Conservation (phyloP, 2,797 vertebrate species). For the Bufotes viridis region DNA sequence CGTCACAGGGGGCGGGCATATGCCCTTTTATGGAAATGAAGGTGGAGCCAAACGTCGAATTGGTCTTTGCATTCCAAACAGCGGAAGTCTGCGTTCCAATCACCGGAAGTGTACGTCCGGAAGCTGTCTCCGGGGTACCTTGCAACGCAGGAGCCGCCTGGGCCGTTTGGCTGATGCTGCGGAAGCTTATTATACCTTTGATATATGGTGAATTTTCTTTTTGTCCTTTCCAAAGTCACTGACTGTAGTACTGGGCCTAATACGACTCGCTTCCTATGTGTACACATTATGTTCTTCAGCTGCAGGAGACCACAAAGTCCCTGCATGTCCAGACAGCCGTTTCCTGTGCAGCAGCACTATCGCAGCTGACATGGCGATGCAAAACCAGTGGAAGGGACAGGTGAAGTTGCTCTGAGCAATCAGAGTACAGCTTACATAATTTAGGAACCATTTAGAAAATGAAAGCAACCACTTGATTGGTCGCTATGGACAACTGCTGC, state of each 20-base stretch:
- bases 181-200: not conserved
- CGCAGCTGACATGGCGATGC: too few species aligned
- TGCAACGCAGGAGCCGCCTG: not conserved
- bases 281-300: not conserved
- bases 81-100: constrained; percentile 55
- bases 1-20: not conserved
- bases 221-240: not conserved
- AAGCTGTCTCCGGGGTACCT: not conserved
- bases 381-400: too few species aligned
- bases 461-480: too few species aligned
- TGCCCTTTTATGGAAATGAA: not conserved
- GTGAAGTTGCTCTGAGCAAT: not conserved
- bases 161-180: not conserved
- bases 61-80: constrained; percentile 37
- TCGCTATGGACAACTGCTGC: too few species aligned
- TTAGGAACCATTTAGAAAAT: not conserved
- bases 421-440: not conserved
- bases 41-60: not conserved
- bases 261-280: not conserved
- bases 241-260: not conserved
- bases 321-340: not conserved
- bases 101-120: constrained; percentile 29
- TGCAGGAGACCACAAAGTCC: not conserved
- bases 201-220: constrained; percentile 20
- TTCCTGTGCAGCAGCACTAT: too few species aligned